phyloP scores from a whole-genome alignment of 2,888 invertebrate species.

The Ochropleura plecta region DNA sequence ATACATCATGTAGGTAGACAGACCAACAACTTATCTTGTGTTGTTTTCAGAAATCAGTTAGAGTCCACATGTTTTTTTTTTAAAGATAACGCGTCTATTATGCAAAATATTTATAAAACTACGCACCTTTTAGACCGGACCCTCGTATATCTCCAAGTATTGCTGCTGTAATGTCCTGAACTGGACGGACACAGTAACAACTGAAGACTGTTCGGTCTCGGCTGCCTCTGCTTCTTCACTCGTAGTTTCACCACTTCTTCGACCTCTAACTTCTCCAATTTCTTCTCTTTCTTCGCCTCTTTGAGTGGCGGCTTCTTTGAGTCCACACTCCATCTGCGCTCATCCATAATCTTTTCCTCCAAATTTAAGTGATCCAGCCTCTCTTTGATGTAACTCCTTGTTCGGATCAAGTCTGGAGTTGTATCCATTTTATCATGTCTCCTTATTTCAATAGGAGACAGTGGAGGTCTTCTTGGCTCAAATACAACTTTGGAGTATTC shows the following conservation, averaged over 20 bases:
- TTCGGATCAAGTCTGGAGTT: slow-evolving; percentile 83
- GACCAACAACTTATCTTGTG: neutral
- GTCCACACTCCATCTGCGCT: slow-evolving; percentile 81
- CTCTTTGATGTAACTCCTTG: slow-evolving; percentile 81
- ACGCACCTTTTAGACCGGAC: slow-evolving; percentile 87
- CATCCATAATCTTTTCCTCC: slow-evolving; percentile 75
- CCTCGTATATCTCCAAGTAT: slow-evolving; percentile 87
- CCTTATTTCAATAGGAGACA: slow-evolving; percentile 82
- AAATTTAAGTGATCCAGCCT: slow-evolving; percentile 81
- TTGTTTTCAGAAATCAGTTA: neutral
- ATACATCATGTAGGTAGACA: too few relatives aligned
- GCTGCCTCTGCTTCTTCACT: slow-evolving; percentile 84
- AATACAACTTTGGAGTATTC: slow-evolving; percentile 88
- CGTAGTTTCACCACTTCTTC: slow-evolving; percentile 85
- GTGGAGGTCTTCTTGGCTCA: slow-evolving; percentile 84
- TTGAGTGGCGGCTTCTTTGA: slow-evolving; percentile 84
- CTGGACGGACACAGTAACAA: slow-evolving; percentile 85
- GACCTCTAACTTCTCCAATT: slow-evolving; percentile 54
- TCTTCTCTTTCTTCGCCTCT: slow-evolving; percentile 73
- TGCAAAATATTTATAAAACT: neutral
- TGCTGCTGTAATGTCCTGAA: slow-evolving; percentile 87
- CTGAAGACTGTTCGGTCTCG: slow-evolving; percentile 87
- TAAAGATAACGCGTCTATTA: neutral
- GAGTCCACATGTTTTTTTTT: neutral
- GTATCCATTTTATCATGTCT: slow-evolving; percentile 72